Evolutionary conservation across 2,797 vertebrate species (phyloP).

Genomic region (Oryzias dopingdopingensis): DNA sequence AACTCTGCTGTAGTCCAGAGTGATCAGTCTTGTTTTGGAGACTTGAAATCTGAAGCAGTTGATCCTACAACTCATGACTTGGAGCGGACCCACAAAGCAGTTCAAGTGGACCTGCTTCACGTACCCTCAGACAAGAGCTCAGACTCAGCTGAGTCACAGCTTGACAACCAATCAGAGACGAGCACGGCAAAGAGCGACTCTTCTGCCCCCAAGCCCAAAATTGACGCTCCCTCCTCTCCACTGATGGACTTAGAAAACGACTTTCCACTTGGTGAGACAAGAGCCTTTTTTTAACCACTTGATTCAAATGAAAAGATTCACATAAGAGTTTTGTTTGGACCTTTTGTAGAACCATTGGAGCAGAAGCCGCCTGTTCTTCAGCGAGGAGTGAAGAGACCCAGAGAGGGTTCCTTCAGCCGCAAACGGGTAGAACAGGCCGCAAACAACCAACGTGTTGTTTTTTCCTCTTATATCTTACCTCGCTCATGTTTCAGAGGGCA

Average conservation of each 20-base stretch:
- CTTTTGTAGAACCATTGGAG: slow-evolving; percentile 26
- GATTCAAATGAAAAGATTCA: not conserved
- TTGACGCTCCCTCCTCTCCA: slow-evolving; percentile 55
- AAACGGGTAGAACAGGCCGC: slow-evolving; percentile 53
- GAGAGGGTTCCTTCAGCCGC: slow-evolving; percentile 43
- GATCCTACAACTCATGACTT: slow-evolving; percentile 80
- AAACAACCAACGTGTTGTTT: too few relatives aligned
- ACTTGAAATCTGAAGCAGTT: slow-evolving; percentile 81
- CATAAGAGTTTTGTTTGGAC: not conserved
- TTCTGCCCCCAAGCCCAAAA: slow-evolving; percentile 36
- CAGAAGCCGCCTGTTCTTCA: slow-evolving; percentile 27
- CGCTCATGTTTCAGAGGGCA: too few relatives aligned
- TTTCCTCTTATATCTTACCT: too few relatives aligned
- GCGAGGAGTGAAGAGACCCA: slow-evolving; percentile 64
- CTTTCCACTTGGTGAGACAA: slow-evolving; percentile 83
- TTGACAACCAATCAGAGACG: slow-evolving; percentile 10
- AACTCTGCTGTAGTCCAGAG: slow-evolving; percentile 77
- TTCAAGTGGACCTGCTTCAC: slow-evolving; percentile 62
- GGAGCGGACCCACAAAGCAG: slow-evolving; percentile 51
- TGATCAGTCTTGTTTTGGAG: slow-evolving; percentile 79
- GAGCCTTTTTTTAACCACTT: not conserved
- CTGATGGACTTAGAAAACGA: slow-evolving; percentile 89
- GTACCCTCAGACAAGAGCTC: slow-evolving; percentile 8
- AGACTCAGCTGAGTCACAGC: slow-evolving; percentile 1
- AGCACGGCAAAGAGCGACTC: slow-evolving; percentile 17